These are phyloP conservation scores for Drosophila aldrichi DNA, from an alignment of 2,888 invertebrate species.

Conservation along the genomic window DNA sequence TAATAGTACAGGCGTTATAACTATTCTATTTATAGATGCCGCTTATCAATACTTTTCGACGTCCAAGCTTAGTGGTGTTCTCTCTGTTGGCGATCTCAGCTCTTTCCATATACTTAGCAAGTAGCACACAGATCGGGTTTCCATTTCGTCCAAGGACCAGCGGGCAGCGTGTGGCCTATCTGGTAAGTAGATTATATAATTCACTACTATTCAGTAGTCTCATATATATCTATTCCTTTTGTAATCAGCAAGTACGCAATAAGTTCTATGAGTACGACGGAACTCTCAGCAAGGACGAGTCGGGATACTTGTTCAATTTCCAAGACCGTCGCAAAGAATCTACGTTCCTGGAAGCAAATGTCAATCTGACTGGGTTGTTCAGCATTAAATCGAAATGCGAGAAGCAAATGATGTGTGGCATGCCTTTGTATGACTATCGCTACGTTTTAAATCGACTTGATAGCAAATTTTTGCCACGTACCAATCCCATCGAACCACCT, in stretches of 20 bases:
- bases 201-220: slow-evolving; percentile 67
- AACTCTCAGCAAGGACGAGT: slow-evolving; percentile 83
- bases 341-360: slow-evolving; percentile 40
- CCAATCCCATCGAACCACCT: slow-evolving; percentile 57
- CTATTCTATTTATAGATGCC: slow-evolving; percentile 35
- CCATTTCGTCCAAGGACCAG: slow-evolving; percentile 86
- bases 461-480: slow-evolving; percentile 68
- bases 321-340: slow-evolving; percentile 83
- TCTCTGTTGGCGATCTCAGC: slow-evolving; percentile 25
- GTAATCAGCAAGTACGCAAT: slow-evolving; percentile 85
- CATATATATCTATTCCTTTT: not conserved
- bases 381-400: slow-evolving; percentile 63
- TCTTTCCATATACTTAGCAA: slow-evolving; percentile 30
- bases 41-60: slow-evolving; percentile 49
- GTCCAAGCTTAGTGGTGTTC: slow-evolving; percentile 37
- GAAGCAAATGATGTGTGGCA: slow-evolving; percentile 74
- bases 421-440: slow-evolving; percentile 74
- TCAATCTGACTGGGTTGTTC: slow-evolving; percentile 60
- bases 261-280: slow-evolving; percentile 84
- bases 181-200: slow-evolving; percentile 78
- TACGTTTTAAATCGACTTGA: slow-evolving; percentile 45
- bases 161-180: slow-evolving; percentile 84
- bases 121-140: slow-evolving; percentile 86
- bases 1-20: not conserved
- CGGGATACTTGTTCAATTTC: slow-evolving; percentile 85